A percentile compares a stretch with the other conserved stretches of the same genome.
These are phyloP conservation scores for Nemotelus nigrinus DNA, from an alignment of 2,888 invertebrate species.

Conservation along the genomic window DNA sequence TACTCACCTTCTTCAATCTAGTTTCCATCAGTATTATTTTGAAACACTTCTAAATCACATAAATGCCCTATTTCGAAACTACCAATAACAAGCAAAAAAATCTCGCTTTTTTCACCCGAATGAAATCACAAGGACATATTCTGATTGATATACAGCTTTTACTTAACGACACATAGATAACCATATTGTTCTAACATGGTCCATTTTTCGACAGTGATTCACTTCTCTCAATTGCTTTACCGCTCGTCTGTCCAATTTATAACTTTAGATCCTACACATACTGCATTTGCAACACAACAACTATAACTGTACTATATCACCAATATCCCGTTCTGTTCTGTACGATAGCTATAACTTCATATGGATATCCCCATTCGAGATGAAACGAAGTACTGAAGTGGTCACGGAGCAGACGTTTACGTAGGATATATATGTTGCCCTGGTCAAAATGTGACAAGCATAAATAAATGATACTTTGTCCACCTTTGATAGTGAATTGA, in stretches of 20 bases:
- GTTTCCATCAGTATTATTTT: too few species aligned
- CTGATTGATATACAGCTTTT: slow-evolving; percentile 38
- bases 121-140: not conserved
- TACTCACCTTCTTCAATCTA: too few species aligned
- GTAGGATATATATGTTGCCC: slow-evolving; percentile 13
- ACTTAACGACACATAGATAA: slow-evolving; percentile 40
- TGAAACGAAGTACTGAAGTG: not conserved
- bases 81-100: not conserved
- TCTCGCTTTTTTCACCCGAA: not conserved
- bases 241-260: not conserved
- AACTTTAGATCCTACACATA: too few species aligned
- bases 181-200: slow-evolving; percentile 30
- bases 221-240: not conserved
- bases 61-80: not conserved
- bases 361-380: too few species aligned
- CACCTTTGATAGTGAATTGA: slow-evolving; percentile 27
- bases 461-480: slow-evolving; percentile 26
- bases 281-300: too few species aligned
- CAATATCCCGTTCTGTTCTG: too few species aligned
- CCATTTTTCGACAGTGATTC: slow-evolving; percentile 26
- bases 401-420: slow-evolving; percentile 24
- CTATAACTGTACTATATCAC: too few species aligned
- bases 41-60: too few species aligned
- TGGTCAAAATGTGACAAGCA: slow-evolving; percentile 10
- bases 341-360: too few species aligned